phyloP scores from a whole-genome alignment of 2,113 vertebrate genomes.

The Strix aluco region DNA sequence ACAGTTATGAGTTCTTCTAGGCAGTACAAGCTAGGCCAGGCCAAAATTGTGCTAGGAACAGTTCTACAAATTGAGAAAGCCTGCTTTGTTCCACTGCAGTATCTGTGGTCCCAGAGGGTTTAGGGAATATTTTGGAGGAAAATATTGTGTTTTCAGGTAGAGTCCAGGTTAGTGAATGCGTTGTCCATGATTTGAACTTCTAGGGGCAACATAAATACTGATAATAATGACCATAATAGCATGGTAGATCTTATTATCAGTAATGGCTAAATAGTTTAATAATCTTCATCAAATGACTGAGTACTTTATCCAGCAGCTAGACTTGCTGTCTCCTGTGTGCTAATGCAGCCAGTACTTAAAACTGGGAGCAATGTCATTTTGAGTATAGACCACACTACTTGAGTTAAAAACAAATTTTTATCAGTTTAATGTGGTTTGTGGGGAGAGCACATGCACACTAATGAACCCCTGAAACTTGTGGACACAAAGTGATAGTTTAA shows the following conservation, averaged over 20 bases:
- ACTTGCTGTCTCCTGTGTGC: constrained; percentile 51
- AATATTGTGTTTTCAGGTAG: not conserved
- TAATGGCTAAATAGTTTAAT: constrained; percentile 52
- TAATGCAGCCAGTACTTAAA: not conserved
- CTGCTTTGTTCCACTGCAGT: not conserved
- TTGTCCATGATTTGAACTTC: not conserved
- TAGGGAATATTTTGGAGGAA: not conserved
- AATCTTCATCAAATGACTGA: constrained; percentile 32
- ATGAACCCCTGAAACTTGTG: not conserved
- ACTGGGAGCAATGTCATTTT: not conserved
- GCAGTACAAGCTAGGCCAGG: not conserved
- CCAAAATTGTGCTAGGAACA: not conserved
- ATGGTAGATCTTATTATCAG: constrained; percentile 46
- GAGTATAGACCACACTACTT: not conserved
- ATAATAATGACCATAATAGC: constrained; percentile 23
- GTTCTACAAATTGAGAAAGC: not conserved
- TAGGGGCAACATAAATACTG: constrained; percentile 21
- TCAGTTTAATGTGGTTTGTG: not conserved
- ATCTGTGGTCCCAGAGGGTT: not conserved
- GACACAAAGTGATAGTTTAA: not conserved
- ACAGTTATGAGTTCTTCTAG: not conserved
- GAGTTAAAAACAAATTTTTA: not conserved
- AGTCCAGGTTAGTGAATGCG: not conserved
- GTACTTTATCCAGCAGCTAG: not conserved
- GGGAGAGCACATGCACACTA: not conserved